Conservation (phyloP, 2,888 invertebrate genomes). For the Drosophila ustulata region DNA sequence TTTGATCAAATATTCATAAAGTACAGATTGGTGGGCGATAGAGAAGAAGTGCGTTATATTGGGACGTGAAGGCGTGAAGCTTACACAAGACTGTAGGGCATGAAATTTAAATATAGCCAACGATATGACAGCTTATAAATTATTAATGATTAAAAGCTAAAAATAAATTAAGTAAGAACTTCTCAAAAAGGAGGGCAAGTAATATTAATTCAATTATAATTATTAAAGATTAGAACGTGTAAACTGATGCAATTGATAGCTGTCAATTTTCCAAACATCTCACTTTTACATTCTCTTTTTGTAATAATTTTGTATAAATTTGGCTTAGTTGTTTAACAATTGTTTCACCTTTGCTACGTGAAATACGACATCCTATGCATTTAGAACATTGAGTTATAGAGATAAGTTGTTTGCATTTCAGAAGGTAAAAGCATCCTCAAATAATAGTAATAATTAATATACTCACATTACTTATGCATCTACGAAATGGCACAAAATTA, state of each 20-base stretch:
- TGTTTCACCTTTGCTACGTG: too few species aligned
- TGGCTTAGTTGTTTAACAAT: too few species aligned
- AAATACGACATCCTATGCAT: too few species aligned
- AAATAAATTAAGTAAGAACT: conserved; percentile 30
- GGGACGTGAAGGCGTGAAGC: not conserved
- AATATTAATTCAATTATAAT: not conserved
- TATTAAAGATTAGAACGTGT: not conserved
- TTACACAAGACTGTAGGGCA: not conserved
- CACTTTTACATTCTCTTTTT: too few species aligned
- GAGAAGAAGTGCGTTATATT: not conserved
- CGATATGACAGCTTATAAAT: conserved; percentile 34
- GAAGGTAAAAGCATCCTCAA: too few species aligned
- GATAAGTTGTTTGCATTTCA: too few species aligned
- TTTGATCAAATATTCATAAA: conserved; percentile 59
- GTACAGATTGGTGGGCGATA: conserved; percentile 8
- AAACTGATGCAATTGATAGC: not conserved
- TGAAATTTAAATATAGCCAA: conserved; percentile 35
- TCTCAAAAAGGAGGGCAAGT: conserved; percentile 8
- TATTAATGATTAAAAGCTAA: conserved; percentile 22
- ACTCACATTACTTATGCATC: conserved; percentile 33
- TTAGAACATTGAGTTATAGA: too few species aligned
- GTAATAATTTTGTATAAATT: too few species aligned
- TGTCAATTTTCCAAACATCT: not conserved
- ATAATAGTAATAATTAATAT: not conserved
- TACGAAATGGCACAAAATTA: conserved; percentile 22